phyloP scores from a whole-genome alignment of 2,888 invertebrate genomes.

The Sinohyriopsis cumingii region DNA sequence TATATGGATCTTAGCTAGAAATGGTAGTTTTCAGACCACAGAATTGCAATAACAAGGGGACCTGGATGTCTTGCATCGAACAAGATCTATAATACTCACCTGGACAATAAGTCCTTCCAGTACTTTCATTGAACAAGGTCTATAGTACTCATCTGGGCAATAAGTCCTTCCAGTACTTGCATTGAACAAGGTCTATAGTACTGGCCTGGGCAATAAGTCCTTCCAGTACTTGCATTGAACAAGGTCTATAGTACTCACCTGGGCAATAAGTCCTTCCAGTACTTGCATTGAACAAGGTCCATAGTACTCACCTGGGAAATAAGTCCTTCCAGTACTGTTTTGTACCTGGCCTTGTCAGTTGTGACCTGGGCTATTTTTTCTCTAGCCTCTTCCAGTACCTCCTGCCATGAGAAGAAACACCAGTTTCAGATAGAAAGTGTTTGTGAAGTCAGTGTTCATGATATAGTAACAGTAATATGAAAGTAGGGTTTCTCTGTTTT shows the following conservation, averaged over 20 bases:
- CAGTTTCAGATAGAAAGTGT: neutral
- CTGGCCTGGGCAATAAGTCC: slow-evolving; percentile 81
- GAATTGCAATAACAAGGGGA: too few relatives aligned
- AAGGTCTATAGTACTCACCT: slow-evolving; percentile 59
- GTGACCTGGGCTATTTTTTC: slow-evolving; percentile 85
- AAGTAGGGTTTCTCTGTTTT: too few relatives aligned
- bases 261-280: slow-evolving; percentile 84
- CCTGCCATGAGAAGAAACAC: slow-evolving; percentile 72
- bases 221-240: slow-evolving; percentile 80
- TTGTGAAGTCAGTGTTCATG: neutral
- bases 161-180: slow-evolving; percentile 87
- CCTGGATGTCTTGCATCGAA: too few relatives aligned
- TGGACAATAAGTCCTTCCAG: slow-evolving; percentile 85
- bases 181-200: neutral
- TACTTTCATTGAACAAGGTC: slow-evolving; percentile 73
- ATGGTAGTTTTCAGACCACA: too few relatives aligned
- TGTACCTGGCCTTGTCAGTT: slow-evolving; percentile 81
- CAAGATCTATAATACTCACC: slow-evolving; percentile 49
- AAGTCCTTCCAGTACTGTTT: slow-evolving; percentile 86
- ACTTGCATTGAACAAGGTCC: slow-evolving; percentile 68
- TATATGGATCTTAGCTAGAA: too few relatives aligned
- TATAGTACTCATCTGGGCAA: slow-evolving; percentile 74
- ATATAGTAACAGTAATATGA: too few relatives aligned
- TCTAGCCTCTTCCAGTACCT: slow-evolving; percentile 93
- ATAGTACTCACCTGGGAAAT: slow-evolving; percentile 75